Percentiles rank a stretch among this genome's conserved stretches.
Conservation (phyloP, 2,113 vertebrate species). For the Eretmochelys imbricata region DNA sequence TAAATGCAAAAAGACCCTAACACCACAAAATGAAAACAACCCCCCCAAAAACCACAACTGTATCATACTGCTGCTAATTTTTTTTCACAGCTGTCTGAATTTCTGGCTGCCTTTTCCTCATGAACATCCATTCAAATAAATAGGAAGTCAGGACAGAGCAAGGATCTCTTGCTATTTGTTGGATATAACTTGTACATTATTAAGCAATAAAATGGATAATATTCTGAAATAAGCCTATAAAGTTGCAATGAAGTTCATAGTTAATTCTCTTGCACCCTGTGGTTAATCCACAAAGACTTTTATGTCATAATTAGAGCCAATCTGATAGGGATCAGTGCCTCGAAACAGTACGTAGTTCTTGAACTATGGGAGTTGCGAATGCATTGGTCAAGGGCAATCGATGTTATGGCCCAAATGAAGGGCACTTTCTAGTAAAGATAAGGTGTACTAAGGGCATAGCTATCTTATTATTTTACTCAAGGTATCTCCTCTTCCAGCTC, state of each 20-base stretch:
- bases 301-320: conserved; percentile 60
- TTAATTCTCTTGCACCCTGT: conserved; percentile 54
- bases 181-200: conserved; percentile 27
- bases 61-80: background rate
- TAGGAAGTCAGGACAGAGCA: conserved; percentile 55
- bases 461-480: background rate
- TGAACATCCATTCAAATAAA: conserved; percentile 7
- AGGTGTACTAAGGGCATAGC: background rate
- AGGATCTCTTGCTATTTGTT: conserved; percentile 40
- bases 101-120: conserved; percentile 50
- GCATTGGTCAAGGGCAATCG: conserved; percentile 57
- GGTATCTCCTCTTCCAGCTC: conserved; percentile 56
- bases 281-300: conserved; percentile 66
- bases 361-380: conserved; percentile 53
- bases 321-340: conserved; percentile 50
- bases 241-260: conserved; percentile 66
- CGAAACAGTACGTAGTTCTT: conserved; percentile 46
- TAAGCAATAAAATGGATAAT: conserved; percentile 69
- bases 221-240: conserved; percentile 62
- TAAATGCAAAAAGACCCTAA: background rate
- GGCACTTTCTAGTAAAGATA: background rate
- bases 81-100: background rate
- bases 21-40: background rate
- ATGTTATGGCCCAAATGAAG: conserved; percentile 25
- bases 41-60: background rate